Percentiles rank a stretch among this genome's conserved stretches.
Evolutionary conservation across 2,888 invertebrate genomes (phyloP).

Genomic region (Theretra japonica): DNA sequence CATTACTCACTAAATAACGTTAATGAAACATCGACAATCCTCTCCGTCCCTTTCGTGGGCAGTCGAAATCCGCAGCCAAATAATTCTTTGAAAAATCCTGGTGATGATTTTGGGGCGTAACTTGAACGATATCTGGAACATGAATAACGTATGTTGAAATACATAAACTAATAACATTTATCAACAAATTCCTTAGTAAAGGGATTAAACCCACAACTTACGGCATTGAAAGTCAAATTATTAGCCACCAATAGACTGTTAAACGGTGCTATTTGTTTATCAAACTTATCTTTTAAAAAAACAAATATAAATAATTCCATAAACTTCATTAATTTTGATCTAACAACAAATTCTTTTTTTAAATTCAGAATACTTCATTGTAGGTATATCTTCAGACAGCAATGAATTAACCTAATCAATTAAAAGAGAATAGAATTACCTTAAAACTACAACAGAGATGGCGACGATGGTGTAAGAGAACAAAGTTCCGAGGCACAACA

Average conservation of each 20-base stretch:
- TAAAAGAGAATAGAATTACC: constrained; percentile 61
- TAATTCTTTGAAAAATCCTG: constrained; percentile 53
- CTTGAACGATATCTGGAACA: constrained; percentile 62
- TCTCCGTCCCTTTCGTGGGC: constrained; percentile 52
- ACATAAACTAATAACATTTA: too few relatives aligned
- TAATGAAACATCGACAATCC: constrained; percentile 55
- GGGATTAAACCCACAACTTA: neutral
- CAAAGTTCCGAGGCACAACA: constrained; percentile 94
- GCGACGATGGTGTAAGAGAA: constrained; percentile 95
- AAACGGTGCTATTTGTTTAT: too few relatives aligned
- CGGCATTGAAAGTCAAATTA: too few relatives aligned
- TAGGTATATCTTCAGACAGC: too few relatives aligned
- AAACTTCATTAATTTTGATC: too few relatives aligned
- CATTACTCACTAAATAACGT: constrained; percentile 62
- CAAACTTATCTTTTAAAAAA: too few relatives aligned
- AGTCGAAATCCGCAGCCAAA: constrained; percentile 55
- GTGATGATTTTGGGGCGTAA: constrained; percentile 41
- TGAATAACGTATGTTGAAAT: neutral
- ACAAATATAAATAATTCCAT: too few relatives aligned
- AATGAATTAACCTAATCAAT: too few relatives aligned
- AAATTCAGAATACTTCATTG: too few relatives aligned
- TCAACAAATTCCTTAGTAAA: too few relatives aligned
- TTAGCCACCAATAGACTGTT: too few relatives aligned
- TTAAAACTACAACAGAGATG: constrained; percentile 91
- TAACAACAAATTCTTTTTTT: too few relatives aligned